These are phyloP conservation scores for Leucopsar rothschildi DNA, from an alignment of 2,113 vertebrate genomes.

Conservation along the genomic window DNA sequence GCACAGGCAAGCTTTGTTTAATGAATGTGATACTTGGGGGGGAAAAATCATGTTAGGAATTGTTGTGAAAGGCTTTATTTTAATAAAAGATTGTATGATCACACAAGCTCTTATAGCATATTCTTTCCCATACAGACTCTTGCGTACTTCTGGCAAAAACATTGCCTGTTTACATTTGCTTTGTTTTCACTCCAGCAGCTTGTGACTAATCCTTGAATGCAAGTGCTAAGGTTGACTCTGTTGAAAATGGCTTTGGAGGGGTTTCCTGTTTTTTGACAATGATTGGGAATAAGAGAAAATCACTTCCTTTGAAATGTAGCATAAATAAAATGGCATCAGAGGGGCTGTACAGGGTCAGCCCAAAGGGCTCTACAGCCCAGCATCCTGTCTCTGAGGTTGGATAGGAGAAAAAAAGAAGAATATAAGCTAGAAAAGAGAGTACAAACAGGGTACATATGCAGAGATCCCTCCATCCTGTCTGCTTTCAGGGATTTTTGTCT, in stretches of 20 bases:
- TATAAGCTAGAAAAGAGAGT: not conserved
- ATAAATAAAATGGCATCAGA: not conserved
- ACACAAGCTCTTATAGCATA: conserved; percentile 25
- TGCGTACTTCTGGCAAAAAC: conserved; percentile 31
- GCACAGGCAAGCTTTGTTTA: conserved; percentile 55
- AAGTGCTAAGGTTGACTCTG: not conserved
- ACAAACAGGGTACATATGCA: not conserved
- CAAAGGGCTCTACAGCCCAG: not conserved
- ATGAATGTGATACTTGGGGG: conserved; percentile 1
- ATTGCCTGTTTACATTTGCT: conserved; percentile 32
- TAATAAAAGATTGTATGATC: conserved; percentile 40
- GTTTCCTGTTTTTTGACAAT: not conserved
- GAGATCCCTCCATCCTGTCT: not conserved
- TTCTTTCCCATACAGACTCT: conserved; percentile 46
- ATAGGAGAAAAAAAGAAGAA: not conserved
- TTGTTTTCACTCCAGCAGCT: conserved; percentile 21
- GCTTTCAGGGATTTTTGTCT: not conserved
- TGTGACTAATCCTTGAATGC: conserved; percentile 34
- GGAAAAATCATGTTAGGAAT: conserved; percentile 24
- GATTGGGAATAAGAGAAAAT: not conserved
- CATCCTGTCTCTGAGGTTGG: not conserved
- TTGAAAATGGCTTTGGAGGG: not conserved
- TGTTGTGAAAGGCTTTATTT: conserved; percentile 41
- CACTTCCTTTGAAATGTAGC: not conserved
- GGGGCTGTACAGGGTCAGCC: not conserved